Base-by-base conservation (phyloP, 2,888 invertebrate genomes). In the Reticulitermes lucifugus region DNA sequence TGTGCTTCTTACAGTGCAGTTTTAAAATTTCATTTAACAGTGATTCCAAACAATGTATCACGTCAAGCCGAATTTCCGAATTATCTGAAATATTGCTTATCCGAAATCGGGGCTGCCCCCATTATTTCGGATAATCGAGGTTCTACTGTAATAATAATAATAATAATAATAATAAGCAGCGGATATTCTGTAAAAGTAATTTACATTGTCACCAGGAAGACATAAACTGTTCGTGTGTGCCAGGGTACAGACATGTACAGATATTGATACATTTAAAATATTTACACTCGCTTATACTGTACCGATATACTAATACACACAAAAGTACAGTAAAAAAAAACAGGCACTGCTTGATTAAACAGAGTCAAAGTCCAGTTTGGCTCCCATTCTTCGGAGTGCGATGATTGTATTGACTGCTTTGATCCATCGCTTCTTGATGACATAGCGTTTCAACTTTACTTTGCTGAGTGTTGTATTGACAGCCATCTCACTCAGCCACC, bases 331-430 rank as follows among this genome's bases (percentile, higher is more conserved):
- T 35, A 29, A 9, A 65, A 3, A 73, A 73, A 73, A 29, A 73
- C 35, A 73, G 21, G 35, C 73, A 46, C 79, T 79, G 51, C 29
- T 21, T n/a, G n/a, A 75, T 83, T 60, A 70, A 35, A 83, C 71
- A 35, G 43, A 83, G n/a, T 84, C 84, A 55, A 59, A 73, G 7
- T 95, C 94, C 87, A 96, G 94, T 90, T 94, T 95, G 59, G 96
- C 96, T 10, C 97, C 97, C 97, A 98, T 97, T 88, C 98, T 91
- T 89, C 93, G 94, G 81, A 98, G 92, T 2, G 98, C 98, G 87
- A 97, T 94, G 88, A 98, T 97, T 6, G 96, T 97, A 88, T 97
- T 95, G 59, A 97, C 96, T 0, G 96, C 97, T 91, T 97, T 97
- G 88, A 96, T 94, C 98, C 98, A 98, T 79, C 97, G 93, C 90